Conservation (phyloP, 64 coral and sea anemone species). For the Acropora tenuis region DNA sequence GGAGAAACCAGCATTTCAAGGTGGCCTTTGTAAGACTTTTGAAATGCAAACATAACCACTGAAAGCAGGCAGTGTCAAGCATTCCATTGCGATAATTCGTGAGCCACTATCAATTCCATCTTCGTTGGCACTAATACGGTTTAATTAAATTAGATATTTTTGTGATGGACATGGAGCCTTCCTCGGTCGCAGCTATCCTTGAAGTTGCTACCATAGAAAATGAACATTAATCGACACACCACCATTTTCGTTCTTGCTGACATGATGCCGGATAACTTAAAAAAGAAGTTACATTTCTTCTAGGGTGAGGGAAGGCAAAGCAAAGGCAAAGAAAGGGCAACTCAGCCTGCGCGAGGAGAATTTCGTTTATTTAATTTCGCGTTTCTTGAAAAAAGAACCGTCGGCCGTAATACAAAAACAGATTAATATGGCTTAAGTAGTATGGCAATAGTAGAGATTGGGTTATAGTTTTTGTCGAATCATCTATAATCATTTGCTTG, state of each 20-base stretch:
- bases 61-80: background rate
- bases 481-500: conserved; percentile 81
- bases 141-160: too few relatives aligned
- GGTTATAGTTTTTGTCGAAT: conserved; percentile 77
- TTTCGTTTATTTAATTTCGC: background rate
- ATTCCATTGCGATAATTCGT: too few relatives aligned
- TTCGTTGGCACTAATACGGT: too few relatives aligned
- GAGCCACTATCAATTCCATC: too few relatives aligned
- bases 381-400: too few relatives aligned
- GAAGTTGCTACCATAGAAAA: background rate
- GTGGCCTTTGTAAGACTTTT: conserved; percentile 14
- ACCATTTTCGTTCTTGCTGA: background rate
- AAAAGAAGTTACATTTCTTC: background rate
- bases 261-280: background rate
- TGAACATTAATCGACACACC: background rate
- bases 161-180: too few relatives aligned
- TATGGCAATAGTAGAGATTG: conserved; percentile 81
- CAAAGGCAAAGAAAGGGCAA: background rate
- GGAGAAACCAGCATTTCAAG: conserved; percentile 48
- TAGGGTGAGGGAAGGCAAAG: background rate
- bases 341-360: background rate
- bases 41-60: background rate
- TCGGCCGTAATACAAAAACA: too few relatives aligned
- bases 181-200: too few relatives aligned
- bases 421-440: too few relatives aligned